Conservation (phyloP, 2,113 vertebrate genomes). For the Circaetus cinerascens region DNA sequence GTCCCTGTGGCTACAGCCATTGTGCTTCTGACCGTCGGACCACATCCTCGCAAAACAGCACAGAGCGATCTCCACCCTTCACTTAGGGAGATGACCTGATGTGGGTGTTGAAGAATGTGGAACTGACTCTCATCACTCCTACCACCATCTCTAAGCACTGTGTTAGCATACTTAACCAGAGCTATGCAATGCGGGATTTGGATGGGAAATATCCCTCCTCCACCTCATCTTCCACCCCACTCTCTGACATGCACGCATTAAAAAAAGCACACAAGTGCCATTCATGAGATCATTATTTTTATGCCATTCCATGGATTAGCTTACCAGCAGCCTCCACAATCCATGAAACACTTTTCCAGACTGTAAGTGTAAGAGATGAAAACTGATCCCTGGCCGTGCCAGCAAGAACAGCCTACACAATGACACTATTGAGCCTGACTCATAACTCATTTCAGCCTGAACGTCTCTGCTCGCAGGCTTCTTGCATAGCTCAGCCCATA, state of each 20-base stretch:
- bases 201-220: neutral
- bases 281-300: neutral
- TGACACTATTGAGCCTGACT: neutral
- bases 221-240: neutral
- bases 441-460: neutral
- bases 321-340: neutral
- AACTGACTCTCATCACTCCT: neutral
- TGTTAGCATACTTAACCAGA: neutral
- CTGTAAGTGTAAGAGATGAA: neutral
- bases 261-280: neutral
- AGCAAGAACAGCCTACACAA: neutral
- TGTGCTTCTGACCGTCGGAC: neutral
- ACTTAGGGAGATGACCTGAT: neutral
- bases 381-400: neutral
- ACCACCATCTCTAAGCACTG: neutral
- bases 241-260: neutral
- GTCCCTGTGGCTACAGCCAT: neutral
- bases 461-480: fast-evolving
- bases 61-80: neutral
- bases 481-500: neutral
- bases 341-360: neutral
- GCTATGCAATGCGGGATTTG: neutral
- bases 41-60: neutral
- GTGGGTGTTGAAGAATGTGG: neutral
- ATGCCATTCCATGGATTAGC: neutral